Percentiles rank a stretch among this genome's conserved stretches.
Evolutionary conservation across 2,888 invertebrate species (phyloP).

Genomic region (Ceramica pisi): DNA sequence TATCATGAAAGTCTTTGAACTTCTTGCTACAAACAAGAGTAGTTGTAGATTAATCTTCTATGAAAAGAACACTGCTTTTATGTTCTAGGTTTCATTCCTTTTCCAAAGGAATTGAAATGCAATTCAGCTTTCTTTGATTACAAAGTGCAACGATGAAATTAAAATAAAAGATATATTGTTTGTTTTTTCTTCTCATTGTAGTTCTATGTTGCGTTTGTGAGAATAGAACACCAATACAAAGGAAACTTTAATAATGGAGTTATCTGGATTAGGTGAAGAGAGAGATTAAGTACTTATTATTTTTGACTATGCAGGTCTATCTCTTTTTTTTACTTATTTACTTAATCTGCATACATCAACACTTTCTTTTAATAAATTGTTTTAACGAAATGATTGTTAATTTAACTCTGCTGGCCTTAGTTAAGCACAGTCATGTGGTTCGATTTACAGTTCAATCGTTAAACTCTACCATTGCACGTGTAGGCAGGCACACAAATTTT

Average conservation of each 20-base stretch:
- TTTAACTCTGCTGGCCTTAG: too few relatives aligned
- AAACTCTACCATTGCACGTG: too few relatives aligned
- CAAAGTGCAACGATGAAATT: conserved; percentile 46
- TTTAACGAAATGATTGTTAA: too few relatives aligned
- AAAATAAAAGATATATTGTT: conserved; percentile 20
- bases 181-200: neutral
- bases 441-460: too few relatives aligned
- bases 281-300: too few relatives aligned
- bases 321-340: too few relatives aligned
- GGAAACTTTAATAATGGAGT: neutral
- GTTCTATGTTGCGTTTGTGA: conserved; percentile 13
- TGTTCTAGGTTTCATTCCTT: conserved; percentile 20
- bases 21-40: conserved; percentile 38
- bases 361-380: too few relatives aligned
- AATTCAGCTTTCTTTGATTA: conserved; percentile 51
- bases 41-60: conserved; percentile 37
- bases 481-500: too few relatives aligned
- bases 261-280: neutral
- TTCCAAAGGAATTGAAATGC: conserved; percentile 53
- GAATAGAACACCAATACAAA: neutral
- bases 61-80: conserved; percentile 26
- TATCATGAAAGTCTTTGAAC: conserved; percentile 49
- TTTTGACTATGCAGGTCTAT: too few relatives aligned
- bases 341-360: too few relatives aligned
- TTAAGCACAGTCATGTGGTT: too few relatives aligned